Evolutionary conservation across 35 echinoderm and acorn worm genomes (phyloP), one percentile per base, ranked within the genome.

Genomic region (Amphiura filiformis): DNA sequence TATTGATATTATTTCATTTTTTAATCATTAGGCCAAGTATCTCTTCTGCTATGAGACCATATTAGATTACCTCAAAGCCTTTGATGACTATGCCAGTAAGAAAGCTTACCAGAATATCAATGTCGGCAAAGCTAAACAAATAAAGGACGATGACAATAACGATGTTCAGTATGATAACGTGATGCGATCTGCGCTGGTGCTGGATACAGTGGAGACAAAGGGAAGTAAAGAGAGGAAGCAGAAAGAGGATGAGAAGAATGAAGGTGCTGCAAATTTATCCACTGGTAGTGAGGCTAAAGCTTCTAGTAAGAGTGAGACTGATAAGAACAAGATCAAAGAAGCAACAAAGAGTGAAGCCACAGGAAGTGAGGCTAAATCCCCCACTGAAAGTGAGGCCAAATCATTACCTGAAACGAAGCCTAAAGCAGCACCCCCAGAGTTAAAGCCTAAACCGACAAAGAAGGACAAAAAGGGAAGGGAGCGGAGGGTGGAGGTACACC

Each of bases 21-120:
- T 47, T 17, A 47, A 4, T 47, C 41, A 47, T 9, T n/a, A 70
- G 61, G 28, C 61, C 15, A 70, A 70, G 26, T 70, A 70, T 70
- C 61, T 11, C 61, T 70, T 70, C 61, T 70, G 61, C 61, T 70
- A 70, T 70, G 61, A 70, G 28, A 70, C 61, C 61, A 70, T 70
- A 5, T n/a, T 70, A 23, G 61, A 70, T 13, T 70, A 70, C 28
- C 61, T 70, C 11, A 70, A 70, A 70, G 61, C 61, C 1, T 70
- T 70, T 30, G 61, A 70, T 70, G 28, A 18, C 4, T 70, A 70
- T n/a, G 9, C 15, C 61, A 70, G 17, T 23, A 70, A 70, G 61
- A 70, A 70, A 70, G 28, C 61, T 30, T 70, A 70, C 61, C 61
- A 70, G 28, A 70, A 70, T 70, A 23, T 30, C 7, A 2, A 5